Percentiles rank a stretch among this genome's conserved stretches.
These are phyloP conservation scores for Oreotragus oreotragus DNA, from an alignment of 2,113 vertebrate species.

Conservation along the genomic window DNA sequence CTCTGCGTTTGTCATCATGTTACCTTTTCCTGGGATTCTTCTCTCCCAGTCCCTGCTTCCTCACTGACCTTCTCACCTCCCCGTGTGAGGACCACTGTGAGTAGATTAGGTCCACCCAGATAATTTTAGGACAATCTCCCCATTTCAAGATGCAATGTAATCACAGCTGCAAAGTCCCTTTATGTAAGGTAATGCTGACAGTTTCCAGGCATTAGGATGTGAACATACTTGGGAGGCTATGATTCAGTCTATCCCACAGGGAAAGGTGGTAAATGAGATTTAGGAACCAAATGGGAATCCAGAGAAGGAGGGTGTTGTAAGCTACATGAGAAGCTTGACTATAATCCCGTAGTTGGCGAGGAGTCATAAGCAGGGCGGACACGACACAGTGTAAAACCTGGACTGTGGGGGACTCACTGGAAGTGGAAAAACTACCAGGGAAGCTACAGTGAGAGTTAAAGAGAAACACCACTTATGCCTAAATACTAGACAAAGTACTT, in stretches of 20 bases:
- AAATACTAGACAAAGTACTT: neutral
- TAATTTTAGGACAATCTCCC: neutral
- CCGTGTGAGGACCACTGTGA: neutral
- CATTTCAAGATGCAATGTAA: neutral
- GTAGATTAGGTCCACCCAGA: too few relatives aligned
- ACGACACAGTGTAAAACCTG: neutral
- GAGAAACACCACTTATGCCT: neutral
- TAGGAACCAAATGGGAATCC: neutral
- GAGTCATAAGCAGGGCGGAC: neutral
- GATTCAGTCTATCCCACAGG: neutral
- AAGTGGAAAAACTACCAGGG: neutral
- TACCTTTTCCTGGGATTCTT: neutral
- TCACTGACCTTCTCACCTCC: neutral
- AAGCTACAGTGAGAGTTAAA: neutral
- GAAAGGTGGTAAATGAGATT: neutral
- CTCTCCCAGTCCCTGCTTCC: neutral
- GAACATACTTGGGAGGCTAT: neutral
- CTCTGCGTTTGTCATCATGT: neutral
- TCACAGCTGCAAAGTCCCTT: neutral
- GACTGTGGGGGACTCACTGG: neutral
- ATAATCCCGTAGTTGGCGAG: neutral
- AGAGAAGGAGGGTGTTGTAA: neutral
- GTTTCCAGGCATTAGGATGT: neutral
- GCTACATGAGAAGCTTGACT: neutral
- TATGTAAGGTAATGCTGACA: neutral